Conservation (phyloP, 1,140 invertebrate genomes). For the Drosophila pandora region DNA sequence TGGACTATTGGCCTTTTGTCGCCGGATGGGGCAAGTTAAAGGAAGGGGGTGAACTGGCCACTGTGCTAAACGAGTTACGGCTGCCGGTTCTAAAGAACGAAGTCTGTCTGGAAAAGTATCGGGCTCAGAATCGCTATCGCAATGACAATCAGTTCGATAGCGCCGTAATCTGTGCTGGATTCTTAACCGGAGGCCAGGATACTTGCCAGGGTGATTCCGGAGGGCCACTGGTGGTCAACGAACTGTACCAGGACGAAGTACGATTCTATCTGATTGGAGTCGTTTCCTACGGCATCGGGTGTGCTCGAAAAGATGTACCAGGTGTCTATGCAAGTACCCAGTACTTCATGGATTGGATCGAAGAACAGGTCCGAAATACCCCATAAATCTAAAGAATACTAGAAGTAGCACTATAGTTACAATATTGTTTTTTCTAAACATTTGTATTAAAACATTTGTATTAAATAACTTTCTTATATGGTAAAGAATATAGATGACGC, state of each 20-base stretch:
- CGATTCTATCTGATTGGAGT: slow-evolving; percentile 87
- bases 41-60: slow-evolving; percentile 86
- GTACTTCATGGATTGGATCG: slow-evolving; percentile 85
- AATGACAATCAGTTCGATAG: slow-evolving; percentile 86
- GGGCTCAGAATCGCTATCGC: slow-evolving; percentile 84
- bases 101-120: slow-evolving; percentile 87
- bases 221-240: slow-evolving; percentile 89
- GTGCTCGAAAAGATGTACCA: slow-evolving; percentile 88
- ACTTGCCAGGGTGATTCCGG: slow-evolving; percentile 94
- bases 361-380: slow-evolving; percentile 53
- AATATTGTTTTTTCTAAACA: no score
- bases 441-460: no score
- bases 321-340: slow-evolving; percentile 90
- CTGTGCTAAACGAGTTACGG: slow-evolving; percentile 87
- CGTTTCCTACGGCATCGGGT: slow-evolving; percentile 88
- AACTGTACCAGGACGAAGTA: slow-evolving; percentile 29
- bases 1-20: slow-evolving; percentile 86
- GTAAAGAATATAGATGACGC: background rate
- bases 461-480: background rate
- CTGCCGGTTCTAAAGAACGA: slow-evolving; percentile 88
- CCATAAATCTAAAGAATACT: slow-evolving; percentile 7
- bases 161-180: slow-evolving; percentile 91
- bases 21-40: slow-evolving; percentile 89
- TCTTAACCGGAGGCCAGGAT: slow-evolving; percentile 89
- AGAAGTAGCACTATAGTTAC: no score